Evolutionary conservation across 2,113 vertebrate species (phyloP).

Genomic region (Cinclus cinclus): DNA sequence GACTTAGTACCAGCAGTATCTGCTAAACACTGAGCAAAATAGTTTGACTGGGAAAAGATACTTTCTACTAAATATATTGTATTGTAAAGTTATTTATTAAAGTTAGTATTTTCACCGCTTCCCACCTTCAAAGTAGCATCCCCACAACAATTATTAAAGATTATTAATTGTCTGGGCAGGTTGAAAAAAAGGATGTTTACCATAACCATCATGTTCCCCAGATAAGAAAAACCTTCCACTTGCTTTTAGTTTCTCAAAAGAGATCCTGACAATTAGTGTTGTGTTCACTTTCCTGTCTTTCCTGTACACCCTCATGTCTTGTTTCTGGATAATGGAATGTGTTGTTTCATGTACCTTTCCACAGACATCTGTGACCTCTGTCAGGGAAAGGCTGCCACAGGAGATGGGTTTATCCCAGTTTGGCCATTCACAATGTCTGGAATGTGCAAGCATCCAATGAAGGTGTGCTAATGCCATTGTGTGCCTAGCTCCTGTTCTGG

Average conservation of each 20-base stretch:
- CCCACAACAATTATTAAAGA: background rate
- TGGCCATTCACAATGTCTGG: background rate
- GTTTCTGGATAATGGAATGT: background rate
- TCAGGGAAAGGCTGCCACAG: background rate
- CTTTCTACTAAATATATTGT: background rate
- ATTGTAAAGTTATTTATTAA: background rate
- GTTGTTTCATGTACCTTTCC: background rate
- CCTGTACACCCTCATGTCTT: background rate
- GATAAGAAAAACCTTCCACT: background rate
- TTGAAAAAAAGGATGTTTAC: background rate
- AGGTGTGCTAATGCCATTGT: background rate
- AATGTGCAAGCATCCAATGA: background rate
- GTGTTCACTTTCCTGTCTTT: background rate
- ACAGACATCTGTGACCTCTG: background rate
- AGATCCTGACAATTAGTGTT: background rate
- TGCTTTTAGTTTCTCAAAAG: background rate
- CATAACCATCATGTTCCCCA: background rate
- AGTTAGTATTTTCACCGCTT: background rate
- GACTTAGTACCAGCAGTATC: background rate
- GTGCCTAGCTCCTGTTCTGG: fast-evolving
- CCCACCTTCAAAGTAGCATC: background rate
- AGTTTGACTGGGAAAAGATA: background rate
- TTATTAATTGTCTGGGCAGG: background rate
- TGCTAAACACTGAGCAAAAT: background rate
- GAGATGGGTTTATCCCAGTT: background rate